Conservation (phyloP, 2,888 invertebrate species). For the Drymonia ruficornis region DNA sequence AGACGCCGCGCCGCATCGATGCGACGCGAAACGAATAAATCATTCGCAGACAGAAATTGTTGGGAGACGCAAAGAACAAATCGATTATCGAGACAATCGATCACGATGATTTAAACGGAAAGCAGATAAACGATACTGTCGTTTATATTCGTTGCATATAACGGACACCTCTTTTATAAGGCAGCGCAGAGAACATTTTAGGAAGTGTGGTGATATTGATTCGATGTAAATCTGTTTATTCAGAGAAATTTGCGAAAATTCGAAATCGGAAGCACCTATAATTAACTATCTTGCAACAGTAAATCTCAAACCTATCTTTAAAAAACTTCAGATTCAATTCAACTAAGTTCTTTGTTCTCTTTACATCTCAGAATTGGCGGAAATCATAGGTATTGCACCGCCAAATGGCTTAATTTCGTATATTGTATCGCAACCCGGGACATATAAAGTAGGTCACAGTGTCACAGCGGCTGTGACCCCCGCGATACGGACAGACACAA, state of each 20-base stretch:
- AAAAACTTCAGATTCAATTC: too few relatives aligned
- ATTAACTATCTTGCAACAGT: too few relatives aligned
- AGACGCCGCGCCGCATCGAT: slow-evolving; percentile 53
- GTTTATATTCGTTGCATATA: slow-evolving; percentile 28
- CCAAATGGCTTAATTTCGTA: too few relatives aligned
- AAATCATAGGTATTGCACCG: too few relatives aligned
- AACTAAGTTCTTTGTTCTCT: too few relatives aligned
- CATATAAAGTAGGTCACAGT: slow-evolving; percentile 65
- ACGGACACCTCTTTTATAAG: background rate
- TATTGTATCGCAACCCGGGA: background rate
- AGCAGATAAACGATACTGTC: slow-evolving; percentile 36
- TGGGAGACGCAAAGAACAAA: slow-evolving; percentile 48
- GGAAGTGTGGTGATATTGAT: background rate
- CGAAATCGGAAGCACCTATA: background rate
- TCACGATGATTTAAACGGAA: slow-evolving; percentile 51
- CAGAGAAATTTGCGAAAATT: background rate
- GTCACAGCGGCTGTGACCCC: slow-evolving; percentile 42
- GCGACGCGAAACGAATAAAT: slow-evolving; percentile 69
- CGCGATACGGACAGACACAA: slow-evolving; percentile 36
- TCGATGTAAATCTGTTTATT: background rate
- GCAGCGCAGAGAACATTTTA: background rate
- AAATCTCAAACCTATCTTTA: too few relatives aligned
- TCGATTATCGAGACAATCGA: slow-evolving; percentile 62
- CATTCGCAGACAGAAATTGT: slow-evolving; percentile 60
- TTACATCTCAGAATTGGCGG: too few relatives aligned